Conservation (phyloP, 2,113 vertebrate genomes). For the Grus americana region DNA sequence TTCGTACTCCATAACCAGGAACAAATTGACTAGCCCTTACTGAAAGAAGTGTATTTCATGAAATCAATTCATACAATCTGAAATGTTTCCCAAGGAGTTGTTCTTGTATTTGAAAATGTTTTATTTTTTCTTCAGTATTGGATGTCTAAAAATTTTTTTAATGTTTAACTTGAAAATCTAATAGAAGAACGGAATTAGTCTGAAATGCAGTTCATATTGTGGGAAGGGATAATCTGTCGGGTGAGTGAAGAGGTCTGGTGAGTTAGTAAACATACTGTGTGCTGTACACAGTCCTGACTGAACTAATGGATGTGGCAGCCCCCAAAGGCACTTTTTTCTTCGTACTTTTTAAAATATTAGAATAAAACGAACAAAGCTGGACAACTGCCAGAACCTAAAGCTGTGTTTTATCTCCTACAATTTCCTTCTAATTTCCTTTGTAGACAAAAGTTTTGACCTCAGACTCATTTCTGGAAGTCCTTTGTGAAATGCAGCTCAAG, state of each 20-base stretch:
- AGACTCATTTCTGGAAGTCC: conserved; percentile 52
- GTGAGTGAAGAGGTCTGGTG: not conserved
- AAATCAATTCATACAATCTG: not conserved
- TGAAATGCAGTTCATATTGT: not conserved
- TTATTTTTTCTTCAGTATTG: not conserved
- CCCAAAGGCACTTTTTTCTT: not conserved
- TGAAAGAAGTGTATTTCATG: not conserved
- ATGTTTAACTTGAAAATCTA: not conserved
- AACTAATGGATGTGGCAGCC: not conserved
- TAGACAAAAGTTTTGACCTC: conserved; percentile 73
- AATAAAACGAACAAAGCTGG: conserved; percentile 71
- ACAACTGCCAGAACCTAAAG: conserved; percentile 63
- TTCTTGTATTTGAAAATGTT: not conserved
- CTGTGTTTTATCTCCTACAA: conserved; percentile 76
- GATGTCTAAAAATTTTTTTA: not conserved
- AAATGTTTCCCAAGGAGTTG: not conserved
- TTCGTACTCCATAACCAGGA: conserved; percentile 12
- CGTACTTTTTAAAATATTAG: conserved; percentile 26
- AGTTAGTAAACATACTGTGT: not conserved
- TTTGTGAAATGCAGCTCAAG: not conserved
- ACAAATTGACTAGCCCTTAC: not conserved
- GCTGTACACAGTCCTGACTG: not conserved
- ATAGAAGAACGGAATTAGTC: not conserved
- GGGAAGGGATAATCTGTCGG: not conserved
- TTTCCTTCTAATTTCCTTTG: conserved; percentile 79